Evolutionary conservation across 2,113 vertebrate genomes (phyloP).

Genomic region (Hystrix cristata): DNA sequence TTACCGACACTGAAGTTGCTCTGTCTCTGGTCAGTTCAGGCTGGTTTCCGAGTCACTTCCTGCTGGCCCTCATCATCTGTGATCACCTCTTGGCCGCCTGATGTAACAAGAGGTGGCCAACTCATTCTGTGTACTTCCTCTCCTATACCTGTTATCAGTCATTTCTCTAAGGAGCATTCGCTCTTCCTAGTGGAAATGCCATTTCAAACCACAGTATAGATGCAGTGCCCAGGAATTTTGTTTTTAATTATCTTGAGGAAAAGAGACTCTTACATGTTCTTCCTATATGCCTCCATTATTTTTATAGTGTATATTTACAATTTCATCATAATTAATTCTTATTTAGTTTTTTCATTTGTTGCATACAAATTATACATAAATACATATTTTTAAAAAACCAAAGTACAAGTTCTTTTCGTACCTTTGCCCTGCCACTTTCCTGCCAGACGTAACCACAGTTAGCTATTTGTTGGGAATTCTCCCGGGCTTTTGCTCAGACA

Average conservation of each 20-base stretch:
- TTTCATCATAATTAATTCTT: not conserved
- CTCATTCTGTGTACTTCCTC: not conserved
- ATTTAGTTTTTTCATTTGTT: constrained; percentile 18
- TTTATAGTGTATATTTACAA: not conserved
- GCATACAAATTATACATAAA: not conserved
- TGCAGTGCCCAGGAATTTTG: not conserved
- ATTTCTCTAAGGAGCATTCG: not conserved
- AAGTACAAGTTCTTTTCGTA: not conserved
- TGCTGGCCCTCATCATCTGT: not conserved
- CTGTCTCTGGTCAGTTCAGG: not conserved
- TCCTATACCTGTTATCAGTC: not conserved
- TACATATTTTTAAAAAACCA: not conserved
- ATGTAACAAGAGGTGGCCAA: not conserved
- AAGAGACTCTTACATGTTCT: not conserved
- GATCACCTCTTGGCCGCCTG: not conserved
- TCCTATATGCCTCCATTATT: not conserved
- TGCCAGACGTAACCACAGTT: not conserved
- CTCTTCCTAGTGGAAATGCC: not conserved
- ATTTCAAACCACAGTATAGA: not conserved
- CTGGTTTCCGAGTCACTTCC: not conserved
- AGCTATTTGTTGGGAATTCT: not conserved
- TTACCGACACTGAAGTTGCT: not conserved
- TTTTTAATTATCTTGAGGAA: not conserved
- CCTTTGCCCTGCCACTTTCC: not conserved
- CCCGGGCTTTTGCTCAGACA: not conserved